Evolutionary conservation across 2,888 invertebrate species (phyloP), one percentile per base, ranked within the genome.

Genomic region (Yponomeuta sedellus): DNA sequence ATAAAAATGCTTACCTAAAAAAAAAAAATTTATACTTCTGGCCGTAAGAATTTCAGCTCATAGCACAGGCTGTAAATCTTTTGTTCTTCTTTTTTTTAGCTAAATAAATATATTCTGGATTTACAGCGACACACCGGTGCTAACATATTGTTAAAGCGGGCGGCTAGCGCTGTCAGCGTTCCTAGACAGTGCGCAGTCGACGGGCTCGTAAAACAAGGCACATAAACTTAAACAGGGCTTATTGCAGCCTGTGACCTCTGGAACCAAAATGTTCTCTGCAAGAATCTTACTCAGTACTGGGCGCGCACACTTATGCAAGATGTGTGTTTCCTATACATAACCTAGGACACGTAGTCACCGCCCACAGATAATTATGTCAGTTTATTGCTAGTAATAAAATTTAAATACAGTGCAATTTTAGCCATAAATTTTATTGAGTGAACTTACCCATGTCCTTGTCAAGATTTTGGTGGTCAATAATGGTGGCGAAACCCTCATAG

Each of bases 211-310:
- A 89, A 88, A 81, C 78, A 76, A 66, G 71, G 78, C 71, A 88
- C 88, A 85, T 88, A 89, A 89, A 88, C 81, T 85, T 79, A 80
- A 83, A 82, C 79, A 77, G 74, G 79, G 81, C 82, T 83, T 83
- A 84, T 78, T 77, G 79, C 78, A 77, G 77, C 63, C 77, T 81
- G 82, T 77, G 82, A 80, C 81, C 81, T n/a, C 19, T 44, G 19
- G 58, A 16, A 59, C 22, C 6, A 16, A 8, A 22, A 11, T 59
- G 20, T 59, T 59, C 19, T 10, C 22, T 59, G 1, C 1, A 3
- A 59, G 59, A 22, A 22, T 10, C n/a, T 59, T 19, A 19, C 59
- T 22, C n/a, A 59, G 12, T 20, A 59, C 20, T 59, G 19, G 0
- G 10, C 10, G 59, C 34, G 34, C 34, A 28, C 28, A 28, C 28